These are phyloP conservation scores for Cyrtonyx montezumae DNA, from an alignment of 2,113 vertebrate species.

Conservation along the genomic window DNA sequence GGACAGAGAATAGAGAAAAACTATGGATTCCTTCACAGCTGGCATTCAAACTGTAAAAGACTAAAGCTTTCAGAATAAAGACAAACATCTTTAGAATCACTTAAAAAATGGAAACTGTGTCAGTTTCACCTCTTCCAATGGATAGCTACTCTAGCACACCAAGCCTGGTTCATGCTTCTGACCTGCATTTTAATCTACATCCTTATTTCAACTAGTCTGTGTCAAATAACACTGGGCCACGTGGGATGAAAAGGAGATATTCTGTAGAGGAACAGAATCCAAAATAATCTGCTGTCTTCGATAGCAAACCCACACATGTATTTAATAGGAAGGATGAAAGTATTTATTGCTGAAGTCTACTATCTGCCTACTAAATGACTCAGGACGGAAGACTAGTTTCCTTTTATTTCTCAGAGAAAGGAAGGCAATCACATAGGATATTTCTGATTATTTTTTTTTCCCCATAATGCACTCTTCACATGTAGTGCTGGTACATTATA, in stretches of 20 bases:
- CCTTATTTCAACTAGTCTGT: background rate
- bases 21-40: background rate
- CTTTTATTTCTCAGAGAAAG: background rate
- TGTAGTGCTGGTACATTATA: background rate
- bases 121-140: conserved; percentile 18
- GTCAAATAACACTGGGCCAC: background rate
- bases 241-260: background rate
- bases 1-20: background rate
- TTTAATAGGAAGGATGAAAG: background rate
- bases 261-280: background rate
- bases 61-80: conserved; percentile 29
- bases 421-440: background rate
- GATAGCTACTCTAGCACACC: conserved; percentile 10
- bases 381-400: background rate
- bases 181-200: background rate
- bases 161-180: conserved; percentile 6
- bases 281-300: background rate
- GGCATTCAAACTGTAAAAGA: conserved; percentile 21
- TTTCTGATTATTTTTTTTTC: background rate
- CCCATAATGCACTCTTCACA: background rate
- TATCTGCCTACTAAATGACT: background rate
- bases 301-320: background rate
- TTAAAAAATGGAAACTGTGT: background rate
- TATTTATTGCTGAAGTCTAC: background rate
- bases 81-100: conserved; percentile 31